Conservation (phyloP, 2,797 vertebrate species). For the Simalia tracyae region DNA sequence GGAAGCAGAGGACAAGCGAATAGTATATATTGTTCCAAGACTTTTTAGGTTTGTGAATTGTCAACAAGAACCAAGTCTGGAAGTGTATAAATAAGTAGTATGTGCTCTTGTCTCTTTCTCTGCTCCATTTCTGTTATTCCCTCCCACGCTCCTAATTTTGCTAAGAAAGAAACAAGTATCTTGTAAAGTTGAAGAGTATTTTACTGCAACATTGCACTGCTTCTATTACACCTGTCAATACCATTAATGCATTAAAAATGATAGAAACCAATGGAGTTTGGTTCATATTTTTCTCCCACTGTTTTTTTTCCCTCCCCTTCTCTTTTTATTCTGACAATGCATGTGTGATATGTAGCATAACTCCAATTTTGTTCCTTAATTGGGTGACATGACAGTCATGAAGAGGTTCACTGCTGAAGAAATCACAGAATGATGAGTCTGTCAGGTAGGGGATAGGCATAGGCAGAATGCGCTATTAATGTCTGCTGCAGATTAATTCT, state of each 20-base stretch:
- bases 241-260: not conserved
- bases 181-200: not conserved
- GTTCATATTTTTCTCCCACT: not conserved
- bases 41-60: not conserved
- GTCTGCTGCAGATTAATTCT: not conserved
- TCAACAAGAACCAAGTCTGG: not conserved
- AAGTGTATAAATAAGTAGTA: not conserved
- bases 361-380: constrained; percentile 23
- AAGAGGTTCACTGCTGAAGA: not conserved
- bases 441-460: not conserved
- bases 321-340: not conserved
- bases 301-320: not conserved
- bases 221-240: not conserved
- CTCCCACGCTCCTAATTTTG: not conserved
- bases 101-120: not conserved
- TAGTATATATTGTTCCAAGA: not conserved
- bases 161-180: not conserved
- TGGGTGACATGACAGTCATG: constrained; percentile 13
- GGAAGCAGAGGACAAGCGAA: not conserved
- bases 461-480: not conserved
- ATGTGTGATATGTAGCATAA: not conserved
- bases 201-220: not conserved
- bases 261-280: not conserved
- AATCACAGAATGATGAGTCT: not conserved
- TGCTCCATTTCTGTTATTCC: not conserved